Percentiles rank a stretch among this genome's conserved stretches.
phyloP scores from a whole-genome alignment of 35 echinoderm and acorn worm species.

The Apostichopus japonicus region DNA sequence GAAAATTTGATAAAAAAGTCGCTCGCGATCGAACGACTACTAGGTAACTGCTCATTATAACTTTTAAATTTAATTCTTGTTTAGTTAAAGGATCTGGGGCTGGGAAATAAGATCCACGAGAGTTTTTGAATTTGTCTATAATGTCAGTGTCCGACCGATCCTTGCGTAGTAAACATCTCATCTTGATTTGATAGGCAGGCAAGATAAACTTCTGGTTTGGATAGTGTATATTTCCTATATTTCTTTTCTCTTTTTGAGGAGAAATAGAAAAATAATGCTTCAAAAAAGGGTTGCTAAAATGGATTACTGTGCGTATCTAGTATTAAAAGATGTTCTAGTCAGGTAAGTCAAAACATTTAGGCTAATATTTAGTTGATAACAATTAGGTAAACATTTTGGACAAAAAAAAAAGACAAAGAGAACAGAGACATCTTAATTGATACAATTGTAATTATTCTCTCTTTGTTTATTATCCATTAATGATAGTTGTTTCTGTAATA shows the following conservation, averaged over 20 bases:
- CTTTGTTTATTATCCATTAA: too few species aligned
- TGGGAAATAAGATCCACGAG: not conserved
- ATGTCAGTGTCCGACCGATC: constrained; percentile 21
- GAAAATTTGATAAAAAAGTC: constrained; percentile 65
- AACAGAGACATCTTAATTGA: too few species aligned
- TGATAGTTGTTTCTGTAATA: too few species aligned
- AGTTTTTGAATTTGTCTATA: constrained; percentile 19
- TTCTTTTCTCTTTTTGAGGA: too few species aligned
- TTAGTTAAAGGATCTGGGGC: constrained; percentile 50
- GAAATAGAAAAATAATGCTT: not conserved
- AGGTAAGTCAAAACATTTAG: not conserved
- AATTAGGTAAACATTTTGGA: too few species aligned
- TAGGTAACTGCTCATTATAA: constrained; percentile 55
- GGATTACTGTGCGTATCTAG: not conserved
- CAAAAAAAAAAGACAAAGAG: too few species aligned
- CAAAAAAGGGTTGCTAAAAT: not conserved
- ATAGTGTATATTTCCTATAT: not conserved
- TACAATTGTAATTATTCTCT: too few species aligned
- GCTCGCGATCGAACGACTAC: constrained; percentile 57
- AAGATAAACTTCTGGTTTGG: not conserved
- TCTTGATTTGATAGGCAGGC: not conserved
- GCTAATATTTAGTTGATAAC: too few species aligned
- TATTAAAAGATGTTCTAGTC: not conserved
- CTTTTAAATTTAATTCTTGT: constrained; percentile 63
- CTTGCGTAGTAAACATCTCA: constrained; percentile 26